phyloP scores from a whole-genome alignment of 2,797 vertebrate genomes.

The Fratercula arctica region DNA sequence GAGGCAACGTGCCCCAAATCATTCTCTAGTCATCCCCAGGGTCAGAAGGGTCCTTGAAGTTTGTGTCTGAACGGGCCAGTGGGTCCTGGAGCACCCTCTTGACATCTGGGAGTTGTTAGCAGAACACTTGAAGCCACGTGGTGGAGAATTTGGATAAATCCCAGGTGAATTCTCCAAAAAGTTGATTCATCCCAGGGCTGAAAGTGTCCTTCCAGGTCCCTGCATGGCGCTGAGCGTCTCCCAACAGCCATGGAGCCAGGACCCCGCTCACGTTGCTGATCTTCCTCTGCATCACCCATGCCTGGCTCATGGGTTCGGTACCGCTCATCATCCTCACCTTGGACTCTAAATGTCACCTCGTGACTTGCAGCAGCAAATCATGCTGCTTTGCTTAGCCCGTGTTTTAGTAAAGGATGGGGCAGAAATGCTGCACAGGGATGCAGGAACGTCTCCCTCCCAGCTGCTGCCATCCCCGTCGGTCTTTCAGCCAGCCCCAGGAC shows the following conservation, averaged over 20 bases:
- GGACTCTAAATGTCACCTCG: neutral
- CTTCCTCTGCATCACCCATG: neutral
- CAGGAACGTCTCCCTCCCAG: neutral
- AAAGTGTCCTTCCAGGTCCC: neutral
- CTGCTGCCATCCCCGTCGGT: neutral
- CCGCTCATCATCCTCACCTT: neutral
- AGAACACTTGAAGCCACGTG: neutral
- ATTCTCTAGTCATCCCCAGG: neutral
- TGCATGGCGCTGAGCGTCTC: neutral
- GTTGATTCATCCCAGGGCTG: neutral
- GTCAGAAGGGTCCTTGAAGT: neutral
- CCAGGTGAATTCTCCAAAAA: neutral
- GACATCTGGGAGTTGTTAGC: neutral
- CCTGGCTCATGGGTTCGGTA: neutral
- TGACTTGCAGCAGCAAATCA: neutral
- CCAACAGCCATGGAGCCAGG: neutral
- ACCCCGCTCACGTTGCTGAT: rapidly evolving
- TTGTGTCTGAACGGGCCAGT: neutral
- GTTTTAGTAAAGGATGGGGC: neutral
- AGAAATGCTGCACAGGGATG: neutral
- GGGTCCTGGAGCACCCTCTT: neutral
- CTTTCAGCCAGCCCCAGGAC: neutral
- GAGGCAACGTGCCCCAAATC: neutral
- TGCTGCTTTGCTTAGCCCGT: rapidly evolving
- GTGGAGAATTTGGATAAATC: neutral